Conservation (phyloP, 1,140 invertebrate genomes). For the Drosophila fuyamai region DNA sequence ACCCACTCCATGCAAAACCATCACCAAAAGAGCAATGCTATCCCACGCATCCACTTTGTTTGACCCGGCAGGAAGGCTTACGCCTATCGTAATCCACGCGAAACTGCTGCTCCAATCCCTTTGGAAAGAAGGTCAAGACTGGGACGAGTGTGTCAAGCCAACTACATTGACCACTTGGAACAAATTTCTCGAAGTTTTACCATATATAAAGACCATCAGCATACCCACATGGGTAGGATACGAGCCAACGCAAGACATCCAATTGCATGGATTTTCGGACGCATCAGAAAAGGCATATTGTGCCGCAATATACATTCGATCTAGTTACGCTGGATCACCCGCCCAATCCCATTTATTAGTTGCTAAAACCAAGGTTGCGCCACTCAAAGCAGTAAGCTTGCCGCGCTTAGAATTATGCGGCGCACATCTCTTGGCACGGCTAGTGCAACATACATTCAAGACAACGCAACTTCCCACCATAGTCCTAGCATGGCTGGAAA, state of each 20-base stretch:
- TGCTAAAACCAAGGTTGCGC: neutral
- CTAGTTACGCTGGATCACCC: neutral
- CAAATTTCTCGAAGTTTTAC: neutral
- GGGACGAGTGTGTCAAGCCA: no score
- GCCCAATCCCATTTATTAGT: neutral
- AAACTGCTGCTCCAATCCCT: no score
- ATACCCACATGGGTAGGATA: neutral
- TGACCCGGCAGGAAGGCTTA: no score
- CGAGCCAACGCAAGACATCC: neutral
- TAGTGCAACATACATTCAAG: no score
- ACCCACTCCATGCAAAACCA: no score
- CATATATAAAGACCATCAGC: neutral
- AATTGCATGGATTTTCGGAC: neutral
- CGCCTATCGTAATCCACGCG: no score
- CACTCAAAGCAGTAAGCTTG: neutral
- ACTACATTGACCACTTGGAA: neutral
- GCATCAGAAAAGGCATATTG: neutral
- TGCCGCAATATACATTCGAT: neutral
- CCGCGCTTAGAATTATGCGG: neutral
- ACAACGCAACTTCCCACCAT: no score
- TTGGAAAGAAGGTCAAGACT: no score
- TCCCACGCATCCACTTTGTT: no score
- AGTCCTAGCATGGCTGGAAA: no score
- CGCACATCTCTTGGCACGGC: no score
- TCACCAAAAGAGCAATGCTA: no score